These are phyloP conservation scores for Shinisaurus crocodilurus DNA, from an alignment of 2,113 vertebrate genomes.

Conservation along the genomic window DNA sequence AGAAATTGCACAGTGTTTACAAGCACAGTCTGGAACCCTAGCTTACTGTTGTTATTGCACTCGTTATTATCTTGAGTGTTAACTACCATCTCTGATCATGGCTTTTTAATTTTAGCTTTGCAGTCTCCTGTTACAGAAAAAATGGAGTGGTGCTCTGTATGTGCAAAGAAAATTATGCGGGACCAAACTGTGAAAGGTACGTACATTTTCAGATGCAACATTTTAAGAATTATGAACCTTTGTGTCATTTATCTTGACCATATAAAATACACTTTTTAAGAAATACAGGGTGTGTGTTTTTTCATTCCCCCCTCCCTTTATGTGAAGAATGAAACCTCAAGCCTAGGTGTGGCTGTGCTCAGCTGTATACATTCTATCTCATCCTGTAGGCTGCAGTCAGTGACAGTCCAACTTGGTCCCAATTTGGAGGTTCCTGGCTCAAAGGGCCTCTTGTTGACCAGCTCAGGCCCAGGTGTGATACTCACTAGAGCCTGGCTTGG, in stretches of 20 bases:
- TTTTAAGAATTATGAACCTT: background rate
- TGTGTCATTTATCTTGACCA: background rate
- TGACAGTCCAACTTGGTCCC: background rate
- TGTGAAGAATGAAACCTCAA: background rate
- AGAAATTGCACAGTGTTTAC: too few species aligned
- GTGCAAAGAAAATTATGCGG: slow-evolving; percentile 92
- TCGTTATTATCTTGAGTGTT: background rate
- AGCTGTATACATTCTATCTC: background rate
- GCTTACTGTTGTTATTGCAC: background rate
- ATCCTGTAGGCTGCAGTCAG: background rate
- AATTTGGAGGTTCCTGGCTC: background rate
- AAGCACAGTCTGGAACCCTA: too few species aligned
- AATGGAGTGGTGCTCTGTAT: slow-evolving; percentile 82
- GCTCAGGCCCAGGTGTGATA: background rate
- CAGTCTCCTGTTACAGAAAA: slow-evolving; percentile 87
- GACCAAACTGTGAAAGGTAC: slow-evolving; percentile 95
- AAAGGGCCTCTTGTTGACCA: background rate
- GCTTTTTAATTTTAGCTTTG: slow-evolving; percentile 83
- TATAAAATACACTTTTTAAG: background rate
- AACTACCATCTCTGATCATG: slow-evolving; percentile 29
- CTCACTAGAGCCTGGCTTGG: background rate
- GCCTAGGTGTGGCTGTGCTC: background rate
- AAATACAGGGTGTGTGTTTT: background rate
- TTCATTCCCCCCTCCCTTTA: background rate
- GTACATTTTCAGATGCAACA: slow-evolving; percentile 32